A percentile compares a stretch with the other conserved stretches of the same genome.
Evolutionary conservation across 2,888 invertebrate species (phyloP).

Genomic region (Phasia obesa): DNA sequence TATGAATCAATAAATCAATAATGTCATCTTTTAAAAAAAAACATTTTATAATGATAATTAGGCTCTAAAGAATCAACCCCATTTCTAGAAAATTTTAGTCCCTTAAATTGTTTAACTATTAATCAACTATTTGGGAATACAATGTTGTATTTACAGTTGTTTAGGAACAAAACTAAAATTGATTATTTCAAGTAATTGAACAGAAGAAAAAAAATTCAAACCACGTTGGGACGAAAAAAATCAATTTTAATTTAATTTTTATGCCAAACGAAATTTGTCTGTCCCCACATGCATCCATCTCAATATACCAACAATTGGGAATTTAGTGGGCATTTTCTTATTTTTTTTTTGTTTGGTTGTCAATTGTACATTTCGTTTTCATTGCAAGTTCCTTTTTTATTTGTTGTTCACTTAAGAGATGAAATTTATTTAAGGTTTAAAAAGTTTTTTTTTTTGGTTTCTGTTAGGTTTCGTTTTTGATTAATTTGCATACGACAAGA

Average conservation of each 20-base stretch:
- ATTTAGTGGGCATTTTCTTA: conserved; percentile 24
- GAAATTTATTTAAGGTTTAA: conserved; percentile 63
- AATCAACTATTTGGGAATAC: neutral
- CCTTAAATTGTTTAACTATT: conserved; percentile 5
- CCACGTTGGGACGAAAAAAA: conserved; percentile 26
- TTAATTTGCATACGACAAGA: conserved; percentile 83
- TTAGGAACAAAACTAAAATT: conserved; percentile 29
- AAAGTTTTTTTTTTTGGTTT: conserved; percentile 17
- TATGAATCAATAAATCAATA: too few relatives aligned
- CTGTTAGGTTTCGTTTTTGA: conserved; percentile 77
- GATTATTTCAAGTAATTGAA: conserved; percentile 59
- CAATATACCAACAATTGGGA: conserved; percentile 44
- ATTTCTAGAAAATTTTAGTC: too few relatives aligned
- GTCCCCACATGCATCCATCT: conserved; percentile 36
- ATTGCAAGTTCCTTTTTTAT: conserved; percentile 28
- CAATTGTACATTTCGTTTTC: conserved; percentile 51
- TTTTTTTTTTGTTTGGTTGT: conserved; percentile 7
- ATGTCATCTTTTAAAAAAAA: too few relatives aligned
- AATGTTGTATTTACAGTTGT: conserved; percentile 17
- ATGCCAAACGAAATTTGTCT: conserved; percentile 33
- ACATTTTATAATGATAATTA: too few relatives aligned
- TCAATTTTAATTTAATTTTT: conserved; percentile 61
- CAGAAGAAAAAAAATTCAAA: conserved; percentile 12
- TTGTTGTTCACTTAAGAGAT: conserved; percentile 42
- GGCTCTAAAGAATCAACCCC: neutral